Base-by-base conservation (phyloP, 1,140 invertebrate species). In the Lasioglossum baleicum region DNA sequence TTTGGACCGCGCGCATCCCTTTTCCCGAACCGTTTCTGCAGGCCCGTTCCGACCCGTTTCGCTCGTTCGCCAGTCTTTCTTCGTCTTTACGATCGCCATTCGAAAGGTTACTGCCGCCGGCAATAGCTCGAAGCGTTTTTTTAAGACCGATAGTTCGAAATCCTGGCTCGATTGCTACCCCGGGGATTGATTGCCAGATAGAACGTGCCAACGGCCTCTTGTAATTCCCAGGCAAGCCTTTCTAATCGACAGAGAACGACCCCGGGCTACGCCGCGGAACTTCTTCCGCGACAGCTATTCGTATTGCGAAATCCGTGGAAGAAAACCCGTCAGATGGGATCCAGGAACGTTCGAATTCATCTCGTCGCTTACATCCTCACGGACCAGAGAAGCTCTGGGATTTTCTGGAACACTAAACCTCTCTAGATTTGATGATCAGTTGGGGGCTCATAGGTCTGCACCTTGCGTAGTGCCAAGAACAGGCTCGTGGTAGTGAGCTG, bases 41-140 rank as follows among this genome's bases (percentile, higher is more conserved):
- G 31, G 26, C 17, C 76, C 74, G 44, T 72, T 80, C 31, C 35
- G 53, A 10, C 42, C 26, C 31, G 2, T 31, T n/a, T 17, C 35
- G 20, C 35, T 66, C 70, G 61, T 70, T 82, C 75, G 61, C 61
- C 53, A 74, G 60, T 78, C 75, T 76, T 77, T 79, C 73, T 65
- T 35, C 78, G 51, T 75, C 74, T 88, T 87, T 88, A 88, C 87
- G 87, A 87, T 86, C 81, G 86, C 74, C 79, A 73, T 84, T 87
- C 77, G 67, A 78, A 79, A 80, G 80, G 80, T 88, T 89, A 88
- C 86, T 73, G 71, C 81, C 68, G 74, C 63, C 56, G 56, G 60
- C 71, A 53, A 75, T 68, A 63, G 73, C 61, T 42, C 64, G 56
- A 75, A 82, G 77, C 72, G 83, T 76, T 87, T 87, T 86, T 87